A percentile compares a stretch with the other conserved stretches of the same genome.
phyloP scores from a whole-genome alignment of 2,888 invertebrate genomes.

The Fissipunctia ypsillon region DNA sequence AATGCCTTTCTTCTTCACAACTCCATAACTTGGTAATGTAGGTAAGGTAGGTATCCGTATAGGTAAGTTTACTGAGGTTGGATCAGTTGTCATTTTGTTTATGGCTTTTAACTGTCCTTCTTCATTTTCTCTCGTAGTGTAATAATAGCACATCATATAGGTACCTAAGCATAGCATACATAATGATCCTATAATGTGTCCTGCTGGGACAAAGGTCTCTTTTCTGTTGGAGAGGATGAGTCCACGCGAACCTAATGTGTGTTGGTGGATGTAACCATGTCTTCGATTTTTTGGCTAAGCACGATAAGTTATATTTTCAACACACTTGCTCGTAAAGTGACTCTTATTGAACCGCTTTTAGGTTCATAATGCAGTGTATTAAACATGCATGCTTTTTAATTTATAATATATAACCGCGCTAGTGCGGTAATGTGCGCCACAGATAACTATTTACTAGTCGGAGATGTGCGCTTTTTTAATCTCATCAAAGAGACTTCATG shows the following conservation, averaged over 20 bases:
- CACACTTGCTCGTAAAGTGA: no score
- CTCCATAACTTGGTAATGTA: background rate
- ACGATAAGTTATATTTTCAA: no score
- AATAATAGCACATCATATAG: background rate
- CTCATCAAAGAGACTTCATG: no score
- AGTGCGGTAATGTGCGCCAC: no score
- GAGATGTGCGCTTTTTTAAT: no score
- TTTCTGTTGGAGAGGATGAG: no score
- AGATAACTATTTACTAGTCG: no score
- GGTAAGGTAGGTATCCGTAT: no score
- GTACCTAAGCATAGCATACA: background rate
- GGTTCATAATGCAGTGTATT: no score
- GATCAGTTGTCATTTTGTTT: background rate
- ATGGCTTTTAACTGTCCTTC: background rate
- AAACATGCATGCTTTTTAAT: no score
- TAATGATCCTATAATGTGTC: background rate
- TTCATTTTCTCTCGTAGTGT: background rate
- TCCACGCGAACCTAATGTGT: background rate
- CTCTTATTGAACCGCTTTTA: no score
- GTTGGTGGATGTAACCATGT: background rate
- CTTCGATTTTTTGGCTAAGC: background rate
- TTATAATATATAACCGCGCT: no score
- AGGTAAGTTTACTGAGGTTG: background rate
- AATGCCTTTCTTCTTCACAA: background rate
- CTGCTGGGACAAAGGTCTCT: background rate